Percentiles rank a stretch among this genome's conserved stretches.
Evolutionary conservation across 2,797 vertebrate genomes (phyloP).

Genomic region (Aselliscus stoliczkanus): DNA sequence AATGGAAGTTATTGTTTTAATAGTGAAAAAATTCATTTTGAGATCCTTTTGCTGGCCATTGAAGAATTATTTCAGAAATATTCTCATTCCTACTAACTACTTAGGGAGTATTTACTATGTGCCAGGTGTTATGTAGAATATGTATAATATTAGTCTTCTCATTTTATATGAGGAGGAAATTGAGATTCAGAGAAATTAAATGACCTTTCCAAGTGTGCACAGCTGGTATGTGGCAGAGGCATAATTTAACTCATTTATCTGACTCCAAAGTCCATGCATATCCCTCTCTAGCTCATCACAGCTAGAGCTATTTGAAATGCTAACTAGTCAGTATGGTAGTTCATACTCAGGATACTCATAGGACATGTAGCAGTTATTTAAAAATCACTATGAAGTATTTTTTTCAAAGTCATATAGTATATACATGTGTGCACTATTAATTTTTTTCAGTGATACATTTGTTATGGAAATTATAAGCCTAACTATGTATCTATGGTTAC

Average conservation of each 20-base stretch:
- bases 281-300: neutral
- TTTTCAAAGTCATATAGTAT: neutral
- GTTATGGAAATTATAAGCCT: neutral
- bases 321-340: neutral
- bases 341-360: neutral
- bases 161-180: neutral
- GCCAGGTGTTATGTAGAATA: neutral
- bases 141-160: neutral
- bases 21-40: neutral
- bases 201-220: neutral
- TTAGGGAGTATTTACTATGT: neutral
- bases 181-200: constrained; percentile 8
- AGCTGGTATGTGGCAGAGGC: neutral
- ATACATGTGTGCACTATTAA: neutral
- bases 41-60: neutral
- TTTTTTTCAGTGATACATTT: neutral
- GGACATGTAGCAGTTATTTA: neutral
- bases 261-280: neutral
- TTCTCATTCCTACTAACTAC: neutral
- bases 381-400: neutral
- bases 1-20: constrained; percentile 45
- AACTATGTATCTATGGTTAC: neutral
- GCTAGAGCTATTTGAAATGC: neutral
- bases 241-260: neutral
- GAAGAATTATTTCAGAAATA: constrained; percentile 24